These are phyloP conservation scores for Drosophila oshimai DNA, from an alignment of 1,140 invertebrate species.

Conservation along the genomic window DNA sequence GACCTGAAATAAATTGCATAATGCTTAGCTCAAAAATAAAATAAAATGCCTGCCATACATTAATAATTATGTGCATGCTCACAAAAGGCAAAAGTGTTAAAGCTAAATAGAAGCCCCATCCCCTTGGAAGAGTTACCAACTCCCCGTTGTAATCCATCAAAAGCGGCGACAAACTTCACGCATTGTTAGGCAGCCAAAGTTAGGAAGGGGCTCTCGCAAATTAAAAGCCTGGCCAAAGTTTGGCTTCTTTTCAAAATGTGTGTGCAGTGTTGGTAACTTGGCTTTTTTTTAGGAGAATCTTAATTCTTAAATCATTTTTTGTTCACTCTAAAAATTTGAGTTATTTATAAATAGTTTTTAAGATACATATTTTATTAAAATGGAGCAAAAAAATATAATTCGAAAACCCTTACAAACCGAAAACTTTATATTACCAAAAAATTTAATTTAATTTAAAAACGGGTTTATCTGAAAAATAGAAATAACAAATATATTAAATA, in stretches of 20 bases:
- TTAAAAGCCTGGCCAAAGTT: constrained; percentile 40
- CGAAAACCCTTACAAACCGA: too few relatives aligned
- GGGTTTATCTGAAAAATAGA: too few relatives aligned
- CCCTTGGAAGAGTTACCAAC: neutral
- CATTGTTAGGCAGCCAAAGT: constrained; percentile 65
- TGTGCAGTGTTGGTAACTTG: neutral
- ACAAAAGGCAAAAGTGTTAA: constrained; percentile 72
- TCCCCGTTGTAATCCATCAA: constrained; percentile 70
- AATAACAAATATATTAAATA: too few relatives aligned
- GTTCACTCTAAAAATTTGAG: neutral
- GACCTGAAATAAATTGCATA: constrained; percentile 75
- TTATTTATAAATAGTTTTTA: neutral
- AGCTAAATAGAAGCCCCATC: constrained; percentile 40
- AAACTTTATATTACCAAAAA: too few relatives aligned
- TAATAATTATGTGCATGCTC: constrained; percentile 58
- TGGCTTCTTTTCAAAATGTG: neutral
- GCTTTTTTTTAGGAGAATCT: neutral
- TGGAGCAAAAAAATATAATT: too few relatives aligned
- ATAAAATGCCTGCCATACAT: constrained; percentile 35
- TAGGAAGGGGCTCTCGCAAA: constrained; percentile 42
- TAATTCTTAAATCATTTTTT: neutral
- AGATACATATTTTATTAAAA: too few relatives aligned
- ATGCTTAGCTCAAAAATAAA: constrained; percentile 28
- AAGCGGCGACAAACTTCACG: constrained; percentile 76
- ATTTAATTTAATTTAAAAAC: too few relatives aligned